A percentile compares a stretch with the other conserved stretches of the same genome.
Conservation (phyloP, 2,797 vertebrate species). For the Pachyuromys duprasi region DNA sequence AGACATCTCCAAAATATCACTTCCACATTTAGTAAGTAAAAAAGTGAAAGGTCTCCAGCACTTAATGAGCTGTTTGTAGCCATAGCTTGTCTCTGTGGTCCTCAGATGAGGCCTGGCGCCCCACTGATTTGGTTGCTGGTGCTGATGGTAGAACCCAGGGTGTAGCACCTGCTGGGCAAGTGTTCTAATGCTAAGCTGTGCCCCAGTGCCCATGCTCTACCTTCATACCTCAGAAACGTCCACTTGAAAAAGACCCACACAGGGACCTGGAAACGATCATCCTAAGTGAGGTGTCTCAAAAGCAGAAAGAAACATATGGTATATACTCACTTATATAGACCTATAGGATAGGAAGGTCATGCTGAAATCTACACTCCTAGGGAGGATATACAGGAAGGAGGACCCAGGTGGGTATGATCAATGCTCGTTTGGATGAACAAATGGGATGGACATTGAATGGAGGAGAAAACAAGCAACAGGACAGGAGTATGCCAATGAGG, state of each 20-base stretch:
- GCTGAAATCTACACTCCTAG: too few species aligned
- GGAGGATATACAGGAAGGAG: too few species aligned
- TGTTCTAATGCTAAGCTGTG: fast-evolving
- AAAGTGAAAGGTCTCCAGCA: not conserved
- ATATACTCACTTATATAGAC: too few species aligned
- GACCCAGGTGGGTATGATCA: too few species aligned
- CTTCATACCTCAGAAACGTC: not conserved
- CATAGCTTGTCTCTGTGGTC: not conserved
- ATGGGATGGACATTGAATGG: too few species aligned
- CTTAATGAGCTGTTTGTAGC: not conserved
- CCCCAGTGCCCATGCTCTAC: not conserved
- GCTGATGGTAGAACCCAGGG: not conserved
- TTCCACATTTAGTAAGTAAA: not conserved
- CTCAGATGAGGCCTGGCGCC: not conserved
- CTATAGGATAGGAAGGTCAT: too few species aligned
- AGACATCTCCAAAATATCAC: not conserved
- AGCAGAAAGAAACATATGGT: too few species aligned
- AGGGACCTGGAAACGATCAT: too few species aligned
- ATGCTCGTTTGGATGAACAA: too few species aligned
- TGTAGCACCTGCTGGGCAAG: not conserved
- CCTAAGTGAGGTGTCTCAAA: too few species aligned
- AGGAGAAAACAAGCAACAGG: too few species aligned
- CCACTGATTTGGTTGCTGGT: not conserved
- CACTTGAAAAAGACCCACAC: not conserved
- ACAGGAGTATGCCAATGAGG: too few species aligned